Percentiles rank a stretch among this genome's conserved stretches.
phyloP scores from a whole-genome alignment of 2,113 vertebrate genomes.

The Phylloscopus trochilus region DNA sequence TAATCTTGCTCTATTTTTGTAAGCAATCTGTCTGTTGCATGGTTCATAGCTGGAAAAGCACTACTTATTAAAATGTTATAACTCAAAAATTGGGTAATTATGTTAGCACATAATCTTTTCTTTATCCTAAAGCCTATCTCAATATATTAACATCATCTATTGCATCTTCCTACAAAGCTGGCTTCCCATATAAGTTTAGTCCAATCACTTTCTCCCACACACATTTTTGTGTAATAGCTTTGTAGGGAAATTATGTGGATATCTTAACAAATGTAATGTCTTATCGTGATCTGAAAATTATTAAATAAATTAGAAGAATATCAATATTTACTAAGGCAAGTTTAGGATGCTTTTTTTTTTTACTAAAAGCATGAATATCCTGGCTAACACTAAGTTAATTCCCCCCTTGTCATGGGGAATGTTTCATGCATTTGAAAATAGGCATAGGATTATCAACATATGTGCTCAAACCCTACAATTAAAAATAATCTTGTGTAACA shows the following conservation, averaged over 20 bases:
- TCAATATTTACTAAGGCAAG: not conserved
- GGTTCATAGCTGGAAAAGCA: not conserved
- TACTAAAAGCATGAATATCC: not conserved
- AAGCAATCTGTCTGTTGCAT: not conserved
- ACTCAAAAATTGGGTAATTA: not conserved
- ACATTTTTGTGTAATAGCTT: not conserved
- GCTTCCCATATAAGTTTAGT: not conserved
- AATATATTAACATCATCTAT: not conserved
- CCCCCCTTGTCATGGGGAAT: not conserved
- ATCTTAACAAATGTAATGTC: not conserved
- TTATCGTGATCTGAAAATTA: not conserved
- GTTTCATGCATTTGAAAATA: not conserved
- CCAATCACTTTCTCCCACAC: not conserved
- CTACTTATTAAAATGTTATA: not conserved
- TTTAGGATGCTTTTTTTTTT: not conserved
- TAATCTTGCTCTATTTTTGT: not conserved
- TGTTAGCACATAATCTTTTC: not conserved
- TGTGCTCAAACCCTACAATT: not conserved
- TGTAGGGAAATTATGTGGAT: not conserved
- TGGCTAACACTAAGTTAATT: not conserved
- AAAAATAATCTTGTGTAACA: not conserved
- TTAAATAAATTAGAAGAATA: not conserved
- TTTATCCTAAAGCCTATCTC: not conserved
- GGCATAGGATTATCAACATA: not conserved
- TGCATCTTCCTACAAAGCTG: not conserved